These are phyloP conservation scores for Poecilia wingei DNA, from an alignment of 2,797 vertebrate genomes.

Conservation along the genomic window DNA sequence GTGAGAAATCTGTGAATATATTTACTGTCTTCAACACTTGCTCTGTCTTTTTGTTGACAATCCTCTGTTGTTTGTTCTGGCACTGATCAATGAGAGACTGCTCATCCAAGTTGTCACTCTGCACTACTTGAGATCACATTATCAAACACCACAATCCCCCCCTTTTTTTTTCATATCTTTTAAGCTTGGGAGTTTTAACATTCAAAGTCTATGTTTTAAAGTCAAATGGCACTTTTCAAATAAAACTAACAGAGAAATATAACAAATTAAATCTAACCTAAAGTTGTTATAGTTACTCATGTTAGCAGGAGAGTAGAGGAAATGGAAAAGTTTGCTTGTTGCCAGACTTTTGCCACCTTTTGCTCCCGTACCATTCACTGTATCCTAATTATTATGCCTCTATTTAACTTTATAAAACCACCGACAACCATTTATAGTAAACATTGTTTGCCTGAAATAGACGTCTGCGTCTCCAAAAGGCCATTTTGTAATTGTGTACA, in stretches of 20 bases:
- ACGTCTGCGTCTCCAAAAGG: constrained; percentile 68
- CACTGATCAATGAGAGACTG: background rate
- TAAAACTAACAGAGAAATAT: background rate
- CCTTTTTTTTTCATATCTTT: background rate
- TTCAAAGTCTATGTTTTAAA: background rate
- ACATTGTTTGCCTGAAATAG: constrained; percentile 70
- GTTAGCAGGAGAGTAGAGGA: background rate
- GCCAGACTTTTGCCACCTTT: constrained; percentile 41
- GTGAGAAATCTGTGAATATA: constrained; percentile 16
- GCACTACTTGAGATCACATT: background rate
- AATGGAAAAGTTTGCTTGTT: constrained; percentile 24
- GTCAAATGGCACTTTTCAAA: background rate
- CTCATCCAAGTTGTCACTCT: background rate
- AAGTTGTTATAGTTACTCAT: background rate
- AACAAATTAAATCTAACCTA: background rate
- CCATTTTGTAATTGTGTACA: constrained; percentile 72
- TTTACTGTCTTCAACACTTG: constrained; percentile 20
- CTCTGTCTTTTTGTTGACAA: constrained; percentile 2
- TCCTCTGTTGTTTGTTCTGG: constrained; percentile 5
- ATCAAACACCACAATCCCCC: background rate
- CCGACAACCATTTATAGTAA: constrained; percentile 64
- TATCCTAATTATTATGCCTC: constrained; percentile 48
- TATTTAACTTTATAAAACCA: constrained; percentile 66
- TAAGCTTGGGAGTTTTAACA: background rate
- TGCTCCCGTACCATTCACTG: constrained; percentile 44